These are phyloP conservation scores for Istiophorus platypterus DNA, from an alignment of 2,113 vertebrate genomes.

Conservation along the genomic window DNA sequence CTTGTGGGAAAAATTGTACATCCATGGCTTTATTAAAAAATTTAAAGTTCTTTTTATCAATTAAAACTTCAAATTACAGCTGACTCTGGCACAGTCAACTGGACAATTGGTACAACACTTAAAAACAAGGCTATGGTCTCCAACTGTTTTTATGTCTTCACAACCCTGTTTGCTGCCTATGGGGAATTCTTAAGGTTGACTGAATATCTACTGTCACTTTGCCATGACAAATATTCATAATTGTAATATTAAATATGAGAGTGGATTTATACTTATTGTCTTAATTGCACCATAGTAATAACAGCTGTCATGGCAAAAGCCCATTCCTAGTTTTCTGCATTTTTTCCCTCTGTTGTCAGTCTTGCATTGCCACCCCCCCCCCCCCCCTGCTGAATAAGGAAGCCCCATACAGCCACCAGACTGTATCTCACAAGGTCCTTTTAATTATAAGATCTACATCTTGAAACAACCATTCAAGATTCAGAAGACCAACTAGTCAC, in stretches of 20 bases:
- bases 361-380: background rate
- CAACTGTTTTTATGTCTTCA: background rate
- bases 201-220: background rate
- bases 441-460: too few relatives aligned
- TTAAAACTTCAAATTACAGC: background rate
- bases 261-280: background rate
- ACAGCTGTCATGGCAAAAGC: too few relatives aligned
- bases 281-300: too few relatives aligned
- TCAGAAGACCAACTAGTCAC: background rate
- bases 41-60: background rate
- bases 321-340: background rate
- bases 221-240: background rate
- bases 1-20: background rate
- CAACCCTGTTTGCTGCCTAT: background rate
- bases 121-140: background rate
- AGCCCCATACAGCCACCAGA: background rate
- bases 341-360: background rate
- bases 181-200: background rate
- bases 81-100: background rate
- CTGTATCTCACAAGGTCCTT: too few relatives aligned
- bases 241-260: background rate
- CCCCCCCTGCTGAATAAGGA: too few relatives aligned
- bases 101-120: background rate
- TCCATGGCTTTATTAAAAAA: background rate
- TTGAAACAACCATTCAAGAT: constrained; percentile 11